Base-by-base conservation (phyloP, 2,888 invertebrate genomes). In the Drosophila kokeensis region DNA sequence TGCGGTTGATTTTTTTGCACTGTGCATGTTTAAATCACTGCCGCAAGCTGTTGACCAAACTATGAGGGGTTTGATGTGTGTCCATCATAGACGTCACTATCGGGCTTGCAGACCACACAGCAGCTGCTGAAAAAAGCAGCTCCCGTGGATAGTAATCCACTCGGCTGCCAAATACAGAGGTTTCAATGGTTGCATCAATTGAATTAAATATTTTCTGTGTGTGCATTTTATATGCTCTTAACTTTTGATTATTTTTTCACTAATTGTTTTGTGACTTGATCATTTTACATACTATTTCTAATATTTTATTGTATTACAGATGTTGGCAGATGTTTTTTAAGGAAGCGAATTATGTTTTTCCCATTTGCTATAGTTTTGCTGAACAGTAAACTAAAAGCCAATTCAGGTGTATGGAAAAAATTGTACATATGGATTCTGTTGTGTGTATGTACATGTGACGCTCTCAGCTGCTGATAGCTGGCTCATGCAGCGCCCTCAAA, bases 151-250 rank as follows among this genome's bases (percentile, higher is more conserved):
- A 60, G 67, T 81, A 78, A 88, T 81, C 78, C 76, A 72, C 79
- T 75, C 63, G 67, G 50, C 64, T 85, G 84, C 83, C 87, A 88
- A 77, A 83, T 88, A 82, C 85, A 85, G 79, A 69, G 69, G 67
- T 72, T 88, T 81, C 83, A 85, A 79, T 73, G 68, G 69, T 72
- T 73, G 72, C 73, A 69, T 70, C 80, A 85, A 82, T 73, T 83
- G 76, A 87, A 88, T 88, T 86, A 78, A 88, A 85, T 85, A 88
- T 86, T 85, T 83, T 79, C 81, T 68, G 45, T 55, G 70, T 74
- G 72, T 83, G 81, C 72, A 69, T 83, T 85, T 82, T 85, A 80
- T 85, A 73, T 70, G 69, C 80, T 65, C 64, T 83, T 61, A 59
- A 64, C 69, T 67, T 76, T 74, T 72, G 73, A 77, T 75, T 80